Percentiles rank a stretch among this genome's conserved stretches.
phyloP scores from a whole-genome alignment of 2,888 invertebrate species.

The Lycaena phlaeas region DNA sequence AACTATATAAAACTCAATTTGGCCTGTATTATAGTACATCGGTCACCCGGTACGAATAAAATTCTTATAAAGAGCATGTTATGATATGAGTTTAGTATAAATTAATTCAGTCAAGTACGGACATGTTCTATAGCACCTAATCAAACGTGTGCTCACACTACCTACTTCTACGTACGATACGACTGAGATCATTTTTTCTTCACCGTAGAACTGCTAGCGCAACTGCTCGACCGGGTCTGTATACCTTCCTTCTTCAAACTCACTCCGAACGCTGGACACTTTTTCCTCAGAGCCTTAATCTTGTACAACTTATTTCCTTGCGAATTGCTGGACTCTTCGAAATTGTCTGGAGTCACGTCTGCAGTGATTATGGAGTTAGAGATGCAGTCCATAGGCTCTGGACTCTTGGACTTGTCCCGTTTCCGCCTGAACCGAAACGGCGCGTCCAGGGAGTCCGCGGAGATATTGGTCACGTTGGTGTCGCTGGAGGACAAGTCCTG shows the following conservation, averaged over 20 bases:
- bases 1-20: no score
- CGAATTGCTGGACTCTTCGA: slow-evolving; percentile 58
- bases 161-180: slow-evolving; percentile 30
- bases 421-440: slow-evolving; percentile 60
- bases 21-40: no score
- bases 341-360: slow-evolving; percentile 58
- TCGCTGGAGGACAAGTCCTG: slow-evolving; percentile 66
- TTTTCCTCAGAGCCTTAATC: slow-evolving; percentile 62
- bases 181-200: slow-evolving; percentile 66
- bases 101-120: slow-evolving; percentile 36
- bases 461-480: slow-evolving; percentile 63
- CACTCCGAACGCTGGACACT: slow-evolving; percentile 55
- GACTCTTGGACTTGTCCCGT: slow-evolving; percentile 57
- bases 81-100: slow-evolving; percentile 46
- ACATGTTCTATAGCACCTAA: slow-evolving; percentile 23
- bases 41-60: slow-evolving; percentile 7
- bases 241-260: slow-evolving; percentile 60
- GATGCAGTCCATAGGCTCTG: slow-evolving; percentile 62
- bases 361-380: slow-evolving; percentile 54
- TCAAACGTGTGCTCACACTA: slow-evolving; percentile 41
- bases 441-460: slow-evolving; percentile 57
- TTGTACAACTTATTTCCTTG: slow-evolving; percentile 66
- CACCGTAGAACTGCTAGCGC: slow-evolving; percentile 49
- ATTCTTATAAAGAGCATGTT: slow-evolving; percentile 12
- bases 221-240: slow-evolving; percentile 61